Percentiles rank a stretch among this genome's conserved stretches.
These are phyloP conservation scores for Botrylloides violaceus DNA, from an alignment of 23 tunicate genomes.

Conservation along the genomic window DNA sequence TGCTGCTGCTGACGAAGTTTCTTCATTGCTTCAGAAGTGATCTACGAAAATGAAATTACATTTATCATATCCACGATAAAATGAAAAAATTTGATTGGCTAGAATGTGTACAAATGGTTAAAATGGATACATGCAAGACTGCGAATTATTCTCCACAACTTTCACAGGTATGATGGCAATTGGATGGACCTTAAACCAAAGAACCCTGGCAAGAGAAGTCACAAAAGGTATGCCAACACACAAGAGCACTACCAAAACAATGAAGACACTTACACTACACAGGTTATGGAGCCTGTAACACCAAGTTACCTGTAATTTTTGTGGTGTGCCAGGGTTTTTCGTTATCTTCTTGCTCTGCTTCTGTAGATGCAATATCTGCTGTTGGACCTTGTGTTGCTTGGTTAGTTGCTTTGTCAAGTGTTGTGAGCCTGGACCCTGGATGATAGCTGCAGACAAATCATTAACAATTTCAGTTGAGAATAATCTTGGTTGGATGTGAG, in stretches of 20 bases:
- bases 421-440: slow-evolving; percentile 23
- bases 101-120: not conserved
- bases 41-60: not conserved
- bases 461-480: not conserved
- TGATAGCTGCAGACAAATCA: slow-evolving; percentile 5
- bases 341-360: slow-evolving; percentile 1
- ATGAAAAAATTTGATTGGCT: not conserved
- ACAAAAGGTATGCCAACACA: no score
- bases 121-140: no score
- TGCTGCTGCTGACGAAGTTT: slow-evolving; percentile 14
- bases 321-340: slow-evolving; percentile 12
- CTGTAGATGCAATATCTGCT: slow-evolving; percentile 6
- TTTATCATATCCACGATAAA: not conserved
- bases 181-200: no score
- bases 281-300: no score
- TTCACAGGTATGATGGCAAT: no score
- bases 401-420: slow-evolving; percentile 17
- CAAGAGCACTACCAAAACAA: no score
- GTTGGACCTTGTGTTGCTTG: slow-evolving; percentile 20
- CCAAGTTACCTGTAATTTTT: slow-evolving; percentile 18
- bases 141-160: no score
- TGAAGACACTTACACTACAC: no score
- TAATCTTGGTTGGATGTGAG: no score
- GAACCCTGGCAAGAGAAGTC: no score
- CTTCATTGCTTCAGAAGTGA: slow-evolving; percentile 16